Evolutionary conservation across 2,113 vertebrate species (phyloP), one percentile per base, ranked within the genome.

Genomic region (Dasyornis broadbenti): DNA sequence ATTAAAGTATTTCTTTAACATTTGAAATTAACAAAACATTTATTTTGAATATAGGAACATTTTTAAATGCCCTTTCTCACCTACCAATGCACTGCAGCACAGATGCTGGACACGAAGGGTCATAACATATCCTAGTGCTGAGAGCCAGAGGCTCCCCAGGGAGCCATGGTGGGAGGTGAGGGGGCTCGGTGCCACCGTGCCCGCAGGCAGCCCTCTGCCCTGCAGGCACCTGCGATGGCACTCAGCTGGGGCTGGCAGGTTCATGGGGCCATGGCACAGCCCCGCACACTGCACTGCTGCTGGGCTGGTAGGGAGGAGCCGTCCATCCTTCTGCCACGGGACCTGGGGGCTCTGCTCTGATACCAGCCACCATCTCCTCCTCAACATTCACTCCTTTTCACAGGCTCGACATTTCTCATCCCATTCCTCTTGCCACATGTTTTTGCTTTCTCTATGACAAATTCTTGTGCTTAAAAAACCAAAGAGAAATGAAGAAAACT

Each of bases 281-380:
- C 23, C 37, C 39, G 5, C 27, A 3, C 35, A 8, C n/a, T 8
- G 23, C 1, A 0, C 56, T n/a, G 61, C 40, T 31, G 35, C 7
- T 1, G 37, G 20, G 50, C 64, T 20, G 6, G 13, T 8, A 8
- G 31, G 16, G 17, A 40, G 17, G 8, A 71, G 45, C 20, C 9
- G 2, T 1, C 2, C 1, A 3, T 10, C 8, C 40, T 45, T 42
- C 33, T 30, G 31, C 10, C 10, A 1, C 0, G 0, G n/a, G 17
- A 30, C 23, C 10, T 0, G 0, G 9, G 44, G 20, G 17, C 47
- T 71, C 59, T 22, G n/a, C 63, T 24, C 26, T 0, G 0, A 15
- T 40, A 15, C 8, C 64, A 16, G 31, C 28, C 57, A 26, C 35
- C 59, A 4, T 22, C 40, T 50, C 33, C 30, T 69, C 44, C 50